Evolutionary conservation across 2,888 invertebrate genomes (phyloP).

Genomic region (Xylota segnis): DNA sequence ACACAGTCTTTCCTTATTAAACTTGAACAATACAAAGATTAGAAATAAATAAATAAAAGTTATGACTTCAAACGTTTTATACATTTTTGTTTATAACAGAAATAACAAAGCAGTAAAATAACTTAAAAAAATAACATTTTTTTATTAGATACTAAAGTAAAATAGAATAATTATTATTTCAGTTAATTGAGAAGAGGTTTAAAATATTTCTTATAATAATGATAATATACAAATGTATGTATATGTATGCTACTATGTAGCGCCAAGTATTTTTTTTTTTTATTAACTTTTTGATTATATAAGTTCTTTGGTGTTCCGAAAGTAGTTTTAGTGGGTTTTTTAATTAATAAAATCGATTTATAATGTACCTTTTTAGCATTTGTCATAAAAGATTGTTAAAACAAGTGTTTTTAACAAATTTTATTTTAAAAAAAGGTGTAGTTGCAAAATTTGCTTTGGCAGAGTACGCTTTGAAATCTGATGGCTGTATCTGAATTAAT

Average conservation of each 20-base stretch:
- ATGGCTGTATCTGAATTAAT: slow-evolving; percentile 30
- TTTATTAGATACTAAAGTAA: no score
- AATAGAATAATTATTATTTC: slow-evolving; percentile 9
- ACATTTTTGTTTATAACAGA: no score
- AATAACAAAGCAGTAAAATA: slow-evolving; percentile 9
- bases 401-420: slow-evolving; percentile 15
- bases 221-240: not conserved
- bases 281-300: no score
- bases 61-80: not conserved
- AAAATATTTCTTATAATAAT: slow-evolving; percentile 1
- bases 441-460: slow-evolving; percentile 33
- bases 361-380: no score
- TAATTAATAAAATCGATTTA: no score
- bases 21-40: not conserved
- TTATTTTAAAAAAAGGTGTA: slow-evolving; percentile 34
- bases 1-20: not conserved
- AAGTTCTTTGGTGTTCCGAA: no score
- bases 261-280: no score
- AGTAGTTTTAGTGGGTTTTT: no score
- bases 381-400: no score
- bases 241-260: no score
- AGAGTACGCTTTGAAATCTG: slow-evolving; percentile 42
- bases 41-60: not conserved
- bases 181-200: slow-evolving; percentile 5
- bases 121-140: slow-evolving; percentile 10